Evolutionary conservation across 2,888 invertebrate genomes (phyloP), one percentile per base, ranked within the genome.

Genomic region (Leucophenga montana): DNA sequence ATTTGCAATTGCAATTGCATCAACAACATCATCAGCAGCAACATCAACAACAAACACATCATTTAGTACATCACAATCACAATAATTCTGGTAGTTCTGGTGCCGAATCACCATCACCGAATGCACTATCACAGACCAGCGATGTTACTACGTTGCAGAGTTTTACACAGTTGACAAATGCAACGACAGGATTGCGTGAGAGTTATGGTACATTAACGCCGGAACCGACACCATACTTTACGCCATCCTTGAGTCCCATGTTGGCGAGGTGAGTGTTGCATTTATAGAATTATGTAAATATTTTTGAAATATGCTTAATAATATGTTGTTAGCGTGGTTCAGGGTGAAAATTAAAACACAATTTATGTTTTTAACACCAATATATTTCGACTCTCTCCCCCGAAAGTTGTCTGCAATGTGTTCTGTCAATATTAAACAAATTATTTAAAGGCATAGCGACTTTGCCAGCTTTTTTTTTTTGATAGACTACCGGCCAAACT

Each of bases 161-260:
- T 69, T 89, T 88, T 67, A 89, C 89, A 6, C 89, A 89, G 72
- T 73, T 89, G 53, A 88, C 86, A 20, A 88, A 79, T 72, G 85
- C 85, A 20, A 75, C 73, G 73, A 74, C 72, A 9, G 69, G 56
- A 0, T 50, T 78, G 56, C 85, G 86, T 46, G 88, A 88, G 53
- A 81, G 83, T 57, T 87, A 85, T 56, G 83, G 85, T 56, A 84
- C 81, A 77, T 74, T 87, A 44, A 82, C 87, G 22, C 86, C 87
- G 61, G 86, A 87, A 22, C 86, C 86, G 59, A 72, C 80, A 27
- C 77, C 79, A 33, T 85, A 82, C 46, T 88, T 85, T 66, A 78
- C 84, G 39, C 77, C 85, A 67, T 82, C 84, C 18, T 77, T 88
- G 9, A 86, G 86, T 69, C 85, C 88, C 8, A 83, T 82, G 20